Evolutionary conservation across 2,797 vertebrate genomes (phyloP).

Genomic region (Leptatherina wallacei): DNA sequence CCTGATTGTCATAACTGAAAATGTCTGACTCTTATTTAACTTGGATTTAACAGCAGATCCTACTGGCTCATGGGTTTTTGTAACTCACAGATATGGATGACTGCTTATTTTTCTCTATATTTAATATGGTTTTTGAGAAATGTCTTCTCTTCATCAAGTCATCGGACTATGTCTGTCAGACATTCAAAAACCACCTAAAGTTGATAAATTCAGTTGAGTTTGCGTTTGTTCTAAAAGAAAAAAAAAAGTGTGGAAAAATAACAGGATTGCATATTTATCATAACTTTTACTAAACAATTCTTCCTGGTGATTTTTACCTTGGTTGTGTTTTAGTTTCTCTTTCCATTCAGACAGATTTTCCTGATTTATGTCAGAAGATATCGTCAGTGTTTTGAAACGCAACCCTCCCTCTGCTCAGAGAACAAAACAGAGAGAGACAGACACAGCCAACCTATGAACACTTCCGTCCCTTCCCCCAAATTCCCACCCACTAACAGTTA

Average conservation of each 20-base stretch:
- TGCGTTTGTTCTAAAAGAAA: not conserved
- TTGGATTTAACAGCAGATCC: no score
- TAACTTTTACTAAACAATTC: not conserved
- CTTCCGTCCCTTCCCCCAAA: not conserved
- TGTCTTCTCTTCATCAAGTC: no score
- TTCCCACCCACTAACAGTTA: not conserved
- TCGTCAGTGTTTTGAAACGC: constrained; percentile 4
- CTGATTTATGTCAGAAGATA: not conserved
- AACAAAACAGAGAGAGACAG: constrained; percentile 1
- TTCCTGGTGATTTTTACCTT: not conserved
- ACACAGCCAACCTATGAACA: not conserved
- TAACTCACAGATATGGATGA: no score
- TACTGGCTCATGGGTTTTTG: no score
- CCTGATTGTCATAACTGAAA: no score
- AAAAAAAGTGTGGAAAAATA: not conserved
- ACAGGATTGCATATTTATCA: not conserved
- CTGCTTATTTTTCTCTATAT: no score
- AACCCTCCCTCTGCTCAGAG: constrained; percentile 10
- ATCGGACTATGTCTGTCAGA: no score
- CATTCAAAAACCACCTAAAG: no score
- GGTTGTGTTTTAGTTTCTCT: not conserved
- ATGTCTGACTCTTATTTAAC: no score
- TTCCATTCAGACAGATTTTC: not conserved
- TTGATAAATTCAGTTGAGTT: not conserved
- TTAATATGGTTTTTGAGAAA: no score